Percentiles rank a stretch among this genome's conserved stretches.
These are phyloP conservation scores for Ectemnius lituratus DNA, from an alignment of 2,888 invertebrate species.

Conservation along the genomic window DNA sequence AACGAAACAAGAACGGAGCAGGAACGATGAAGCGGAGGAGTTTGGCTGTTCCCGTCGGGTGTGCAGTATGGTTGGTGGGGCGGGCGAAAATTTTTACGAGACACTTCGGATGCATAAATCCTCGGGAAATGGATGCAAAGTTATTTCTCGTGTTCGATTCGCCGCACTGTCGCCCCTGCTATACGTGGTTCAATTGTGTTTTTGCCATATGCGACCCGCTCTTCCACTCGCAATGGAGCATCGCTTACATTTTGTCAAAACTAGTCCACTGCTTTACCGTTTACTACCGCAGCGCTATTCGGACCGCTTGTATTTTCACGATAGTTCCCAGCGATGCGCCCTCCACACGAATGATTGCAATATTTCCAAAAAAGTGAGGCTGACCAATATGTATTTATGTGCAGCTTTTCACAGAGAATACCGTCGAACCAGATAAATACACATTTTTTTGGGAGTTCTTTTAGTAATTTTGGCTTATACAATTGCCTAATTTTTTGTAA, in stretches of 20 bases:
- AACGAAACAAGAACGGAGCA: background rate
- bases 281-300: background rate
- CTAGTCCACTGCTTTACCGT: background rate
- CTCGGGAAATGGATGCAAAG: conserved; percentile 40
- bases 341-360: background rate
- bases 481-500: too few relatives aligned
- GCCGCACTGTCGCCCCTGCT: conserved; percentile 7
- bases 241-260: conserved; percentile 20
- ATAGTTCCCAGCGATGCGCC: background rate
- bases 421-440: too few relatives aligned
- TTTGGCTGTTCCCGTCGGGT: too few relatives aligned
- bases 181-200: conserved; percentile 16
- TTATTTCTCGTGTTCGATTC: conserved; percentile 50
- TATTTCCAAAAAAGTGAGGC: background rate
- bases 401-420: too few relatives aligned
- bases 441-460: too few relatives aligned
- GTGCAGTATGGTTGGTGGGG: background rate
- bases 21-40: too few relatives aligned
- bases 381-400: too few relatives aligned
- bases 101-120: conserved; percentile 44
- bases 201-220: conserved; percentile 31
- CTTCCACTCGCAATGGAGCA: background rate
- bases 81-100: conserved; percentile 47
- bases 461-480: too few relatives aligned
- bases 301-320: conserved; percentile 5